A percentile compares a stretch with the other conserved stretches of the same genome.
phyloP scores from a whole-genome alignment of 2,797 vertebrate genomes.

The Synanceia verrucosa region DNA sequence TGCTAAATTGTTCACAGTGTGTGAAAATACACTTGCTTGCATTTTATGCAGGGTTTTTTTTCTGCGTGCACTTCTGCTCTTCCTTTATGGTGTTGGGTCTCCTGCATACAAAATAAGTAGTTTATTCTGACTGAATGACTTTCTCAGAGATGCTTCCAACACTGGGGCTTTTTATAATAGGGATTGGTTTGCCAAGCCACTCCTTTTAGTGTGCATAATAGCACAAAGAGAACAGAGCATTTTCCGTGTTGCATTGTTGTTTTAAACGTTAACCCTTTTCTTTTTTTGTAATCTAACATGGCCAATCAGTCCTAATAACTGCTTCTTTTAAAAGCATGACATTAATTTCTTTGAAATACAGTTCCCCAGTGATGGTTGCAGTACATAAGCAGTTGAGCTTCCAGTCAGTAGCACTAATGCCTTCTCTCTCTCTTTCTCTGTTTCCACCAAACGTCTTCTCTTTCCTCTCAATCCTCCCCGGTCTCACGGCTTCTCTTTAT shows the following conservation, averaged over 20 bases:
- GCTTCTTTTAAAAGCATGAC: not conserved
- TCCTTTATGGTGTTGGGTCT: slow-evolving; percentile 9
- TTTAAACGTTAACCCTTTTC: not conserved
- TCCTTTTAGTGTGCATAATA: not conserved
- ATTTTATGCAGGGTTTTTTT: not conserved
- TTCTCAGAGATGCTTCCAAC: slow-evolving; percentile 27
- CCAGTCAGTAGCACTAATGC: slow-evolving; percentile 51
- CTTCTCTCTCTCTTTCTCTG: slow-evolving; percentile 50
- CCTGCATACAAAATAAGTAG: not conserved
- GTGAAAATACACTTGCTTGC: not conserved
- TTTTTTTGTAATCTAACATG: not conserved
- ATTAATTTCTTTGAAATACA: not conserved
- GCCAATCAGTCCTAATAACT: not conserved
- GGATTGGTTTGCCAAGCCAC: not conserved
- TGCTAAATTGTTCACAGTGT: not conserved
- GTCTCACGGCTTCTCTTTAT: slow-evolving; percentile 45
- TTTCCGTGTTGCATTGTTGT: not conserved
- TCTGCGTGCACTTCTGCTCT: not conserved
- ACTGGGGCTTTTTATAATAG: not conserved
- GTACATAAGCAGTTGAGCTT: not conserved
- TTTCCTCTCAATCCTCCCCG: slow-evolving; percentile 27
- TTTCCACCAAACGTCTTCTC: slow-evolving; percentile 29
- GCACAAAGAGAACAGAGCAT: not conserved
- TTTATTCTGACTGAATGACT: slow-evolving; percentile 4
- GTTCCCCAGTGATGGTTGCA: slow-evolving; percentile 44